These are phyloP conservation scores for Siniperca scherzeri DNA, from an alignment of 2,797 vertebrate species.

Conservation along the genomic window DNA sequence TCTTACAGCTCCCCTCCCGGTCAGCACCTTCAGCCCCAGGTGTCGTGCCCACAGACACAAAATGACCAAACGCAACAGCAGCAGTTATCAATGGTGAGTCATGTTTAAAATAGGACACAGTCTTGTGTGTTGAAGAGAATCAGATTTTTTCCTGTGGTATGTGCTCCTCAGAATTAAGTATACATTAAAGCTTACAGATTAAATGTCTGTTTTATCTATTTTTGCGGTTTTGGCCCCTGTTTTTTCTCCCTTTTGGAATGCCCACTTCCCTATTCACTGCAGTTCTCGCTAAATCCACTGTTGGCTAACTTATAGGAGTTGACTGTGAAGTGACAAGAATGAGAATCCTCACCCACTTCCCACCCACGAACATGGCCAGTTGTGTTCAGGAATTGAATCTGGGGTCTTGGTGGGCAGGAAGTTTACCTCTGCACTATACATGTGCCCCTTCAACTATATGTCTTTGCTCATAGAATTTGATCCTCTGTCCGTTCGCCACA, in stretches of 20 bases:
- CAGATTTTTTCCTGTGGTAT: neutral
- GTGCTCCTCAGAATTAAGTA: neutral
- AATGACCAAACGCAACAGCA: constrained; percentile 75
- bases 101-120: constrained; percentile 40
- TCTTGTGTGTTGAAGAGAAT: constrained; percentile 5
- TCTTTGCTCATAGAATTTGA: neutral
- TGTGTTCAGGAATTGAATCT: neutral
- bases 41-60: constrained; percentile 80
- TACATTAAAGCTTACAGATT: neutral
- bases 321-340: neutral
- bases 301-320: neutral
- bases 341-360: neutral
- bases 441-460: neutral
- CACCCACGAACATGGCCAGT: neutral
- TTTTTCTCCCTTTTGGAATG: neutral
- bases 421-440: neutral
- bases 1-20: constrained; percentile 87
- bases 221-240: neutral
- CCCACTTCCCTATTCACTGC: neutral
- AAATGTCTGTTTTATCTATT: neutral
- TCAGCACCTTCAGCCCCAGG: constrained; percentile 85
- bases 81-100: constrained; percentile 89
- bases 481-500: neutral
- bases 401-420: neutral
- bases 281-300: neutral